Evolutionary conservation across 1,140 invertebrate genomes (phyloP).

Genomic region (Portunus trituberculatus): DNA sequence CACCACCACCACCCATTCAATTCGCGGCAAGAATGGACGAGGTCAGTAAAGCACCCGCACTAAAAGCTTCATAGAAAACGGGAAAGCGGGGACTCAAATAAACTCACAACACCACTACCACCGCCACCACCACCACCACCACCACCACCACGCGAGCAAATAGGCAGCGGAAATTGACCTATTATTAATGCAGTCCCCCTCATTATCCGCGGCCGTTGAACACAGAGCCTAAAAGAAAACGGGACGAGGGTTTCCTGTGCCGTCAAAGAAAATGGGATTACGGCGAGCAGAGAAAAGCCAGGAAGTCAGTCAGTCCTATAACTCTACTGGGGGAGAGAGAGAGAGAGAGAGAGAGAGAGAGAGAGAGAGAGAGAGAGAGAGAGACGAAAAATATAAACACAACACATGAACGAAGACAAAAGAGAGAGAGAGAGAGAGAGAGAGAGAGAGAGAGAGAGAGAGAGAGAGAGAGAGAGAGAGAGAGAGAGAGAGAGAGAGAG

Average conservation of each 20-base stretch:
- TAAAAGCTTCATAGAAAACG: not conserved
- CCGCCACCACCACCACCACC: too few relatives aligned
- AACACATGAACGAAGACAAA: not conserved
- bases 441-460: not conserved
- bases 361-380: not conserved
- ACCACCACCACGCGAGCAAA: not conserved
- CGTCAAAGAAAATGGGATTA: too few relatives aligned
- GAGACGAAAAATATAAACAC: not conserved
- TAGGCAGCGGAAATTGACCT: not conserved
- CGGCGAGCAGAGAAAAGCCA: too few relatives aligned
- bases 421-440: not conserved
- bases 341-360: slow-evolving; percentile 4
- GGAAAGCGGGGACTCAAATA: not conserved
- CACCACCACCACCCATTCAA: not conserved
- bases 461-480: not conserved
- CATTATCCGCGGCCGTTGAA: too few relatives aligned
- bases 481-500: not conserved
- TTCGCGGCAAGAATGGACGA: not conserved
- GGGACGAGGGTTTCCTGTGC: too few relatives aligned
- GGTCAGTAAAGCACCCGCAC: not conserved
- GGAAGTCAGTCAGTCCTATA: too few relatives aligned
- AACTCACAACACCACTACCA: not conserved
- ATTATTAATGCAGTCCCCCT: not conserved
- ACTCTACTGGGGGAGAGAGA: too few relatives aligned
- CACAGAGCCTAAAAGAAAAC: too few relatives aligned